Evolutionary conservation across 2,113 vertebrate species (phyloP).

Genomic region (Chlorodrepanis virens): DNA sequence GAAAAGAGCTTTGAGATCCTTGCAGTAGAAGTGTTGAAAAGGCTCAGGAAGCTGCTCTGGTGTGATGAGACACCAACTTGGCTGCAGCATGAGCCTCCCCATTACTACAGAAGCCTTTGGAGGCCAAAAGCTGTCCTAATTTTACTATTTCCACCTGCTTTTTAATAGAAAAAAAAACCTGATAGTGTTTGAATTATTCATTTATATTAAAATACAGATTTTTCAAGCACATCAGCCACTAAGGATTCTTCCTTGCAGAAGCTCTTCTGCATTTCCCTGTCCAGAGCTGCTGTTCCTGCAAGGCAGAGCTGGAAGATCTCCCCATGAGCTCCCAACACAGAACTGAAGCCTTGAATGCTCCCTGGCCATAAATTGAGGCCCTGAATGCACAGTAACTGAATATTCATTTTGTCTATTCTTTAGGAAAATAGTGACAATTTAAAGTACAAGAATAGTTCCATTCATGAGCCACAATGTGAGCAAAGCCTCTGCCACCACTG

Average conservation of each 20-base stretch:
- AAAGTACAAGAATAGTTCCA: conserved; percentile 17
- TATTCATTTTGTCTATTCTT: conserved; percentile 51
- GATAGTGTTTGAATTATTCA: background rate
- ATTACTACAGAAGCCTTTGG: background rate
- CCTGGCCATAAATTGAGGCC: background rate
- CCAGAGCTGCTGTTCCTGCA: background rate
- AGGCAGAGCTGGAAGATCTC: background rate
- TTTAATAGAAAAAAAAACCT: background rate
- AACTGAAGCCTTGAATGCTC: background rate
- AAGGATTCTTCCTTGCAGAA: background rate
- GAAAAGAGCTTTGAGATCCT: background rate
- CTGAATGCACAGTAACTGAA: conserved; percentile 14
- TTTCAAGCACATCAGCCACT: background rate
- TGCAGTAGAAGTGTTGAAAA: background rate
- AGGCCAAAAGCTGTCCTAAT: background rate
- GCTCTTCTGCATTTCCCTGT: background rate
- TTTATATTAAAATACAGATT: background rate
- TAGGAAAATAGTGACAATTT: background rate
- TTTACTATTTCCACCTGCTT: background rate
- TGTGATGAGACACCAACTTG: background rate
- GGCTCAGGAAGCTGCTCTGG: background rate
- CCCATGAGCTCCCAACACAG: background rate
- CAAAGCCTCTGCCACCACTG: background rate
- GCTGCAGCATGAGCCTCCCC: background rate
- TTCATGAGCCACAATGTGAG: background rate